Evolutionary conservation across 1,140 invertebrate species (phyloP).

Genomic region (Zaprionus africanus): DNA sequence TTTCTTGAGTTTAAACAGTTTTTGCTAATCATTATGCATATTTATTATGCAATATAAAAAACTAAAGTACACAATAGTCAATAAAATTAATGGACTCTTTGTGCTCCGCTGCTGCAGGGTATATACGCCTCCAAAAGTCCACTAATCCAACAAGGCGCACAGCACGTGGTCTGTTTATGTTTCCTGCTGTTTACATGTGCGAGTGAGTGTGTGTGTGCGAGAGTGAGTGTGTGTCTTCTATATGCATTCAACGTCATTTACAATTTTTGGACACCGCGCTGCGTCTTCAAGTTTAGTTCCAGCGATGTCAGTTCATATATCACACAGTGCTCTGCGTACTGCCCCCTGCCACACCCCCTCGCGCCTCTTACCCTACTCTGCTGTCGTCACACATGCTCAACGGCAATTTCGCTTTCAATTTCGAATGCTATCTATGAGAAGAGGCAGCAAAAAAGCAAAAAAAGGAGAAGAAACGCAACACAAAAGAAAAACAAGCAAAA

Average conservation of each 20-base stretch:
- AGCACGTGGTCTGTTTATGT: slow-evolving; percentile 16
- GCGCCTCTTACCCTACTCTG: slow-evolving; percentile 9
- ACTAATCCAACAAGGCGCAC: slow-evolving; percentile 12
- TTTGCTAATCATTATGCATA: not conserved
- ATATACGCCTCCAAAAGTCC: not conserved
- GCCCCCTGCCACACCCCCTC: slow-evolving; percentile 25
- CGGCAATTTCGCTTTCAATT: slow-evolving; percentile 81
- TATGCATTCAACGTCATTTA: slow-evolving; percentile 64
- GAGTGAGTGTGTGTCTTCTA: slow-evolving; percentile 10
- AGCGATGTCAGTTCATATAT: slow-evolving; percentile 75
- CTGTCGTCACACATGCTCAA: slow-evolving; percentile 79
- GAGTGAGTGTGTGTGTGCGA: slow-evolving; percentile 3
- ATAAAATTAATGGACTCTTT: not conserved
- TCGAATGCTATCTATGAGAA: slow-evolving; percentile 80
- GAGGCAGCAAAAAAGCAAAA: slow-evolving; percentile 35
- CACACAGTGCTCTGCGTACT: slow-evolving; percentile 33
- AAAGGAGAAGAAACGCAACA: slow-evolving; percentile 44
- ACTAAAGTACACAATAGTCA: not conserved
- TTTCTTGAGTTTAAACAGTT: not conserved
- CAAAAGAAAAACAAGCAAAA: slow-evolving; percentile 70
- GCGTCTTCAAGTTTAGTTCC: slow-evolving; percentile 43
- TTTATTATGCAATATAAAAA: not conserved
- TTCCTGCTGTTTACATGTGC: not conserved
- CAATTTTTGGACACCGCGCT: slow-evolving; percentile 54
- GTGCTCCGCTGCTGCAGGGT: not conserved